Percentiles rank a stretch among this genome's conserved stretches.
Conservation (phyloP, 1,140 invertebrate genomes). For the Heliconius hermathena region DNA sequence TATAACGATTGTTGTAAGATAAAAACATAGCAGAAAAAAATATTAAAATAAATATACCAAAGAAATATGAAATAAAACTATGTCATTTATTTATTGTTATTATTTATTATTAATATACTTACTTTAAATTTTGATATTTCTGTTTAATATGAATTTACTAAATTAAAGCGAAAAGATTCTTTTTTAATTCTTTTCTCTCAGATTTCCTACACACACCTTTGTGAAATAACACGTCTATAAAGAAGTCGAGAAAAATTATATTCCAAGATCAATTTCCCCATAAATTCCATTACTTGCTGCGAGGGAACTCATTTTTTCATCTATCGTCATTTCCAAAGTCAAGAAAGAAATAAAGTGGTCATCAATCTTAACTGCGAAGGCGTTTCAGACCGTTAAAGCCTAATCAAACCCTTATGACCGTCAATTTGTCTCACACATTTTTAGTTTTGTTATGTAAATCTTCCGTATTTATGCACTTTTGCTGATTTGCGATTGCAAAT, state of each 20-base stretch:
- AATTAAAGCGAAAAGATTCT: background rate
- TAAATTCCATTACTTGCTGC: conserved; percentile 8
- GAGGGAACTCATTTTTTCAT: background rate
- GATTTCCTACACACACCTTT: background rate
- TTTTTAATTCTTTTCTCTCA: background rate
- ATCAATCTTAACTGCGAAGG: conserved; percentile 19
- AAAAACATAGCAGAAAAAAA: no score
- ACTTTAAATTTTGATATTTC: no score
- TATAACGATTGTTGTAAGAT: no score
- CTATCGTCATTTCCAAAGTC: conserved; percentile 6
- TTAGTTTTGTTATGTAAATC: background rate
- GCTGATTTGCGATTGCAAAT: no score
- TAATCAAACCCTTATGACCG: conserved; percentile 18
- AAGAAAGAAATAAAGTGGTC: conserved; percentile 20
- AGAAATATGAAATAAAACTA: no score
- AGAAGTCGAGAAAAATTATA: background rate
- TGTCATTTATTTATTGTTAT: no score
- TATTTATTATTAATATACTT: no score
- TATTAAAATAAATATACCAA: no score
- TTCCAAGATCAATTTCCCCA: background rate
- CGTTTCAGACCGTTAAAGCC: conserved; percentile 4
- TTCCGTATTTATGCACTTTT: no score
- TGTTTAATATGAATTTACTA: no score
- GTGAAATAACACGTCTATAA: background rate
- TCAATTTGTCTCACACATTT: conserved; percentile 5